Conservation (phyloP, 2,113 vertebrate species). For the Hepsetus odoe region DNA sequence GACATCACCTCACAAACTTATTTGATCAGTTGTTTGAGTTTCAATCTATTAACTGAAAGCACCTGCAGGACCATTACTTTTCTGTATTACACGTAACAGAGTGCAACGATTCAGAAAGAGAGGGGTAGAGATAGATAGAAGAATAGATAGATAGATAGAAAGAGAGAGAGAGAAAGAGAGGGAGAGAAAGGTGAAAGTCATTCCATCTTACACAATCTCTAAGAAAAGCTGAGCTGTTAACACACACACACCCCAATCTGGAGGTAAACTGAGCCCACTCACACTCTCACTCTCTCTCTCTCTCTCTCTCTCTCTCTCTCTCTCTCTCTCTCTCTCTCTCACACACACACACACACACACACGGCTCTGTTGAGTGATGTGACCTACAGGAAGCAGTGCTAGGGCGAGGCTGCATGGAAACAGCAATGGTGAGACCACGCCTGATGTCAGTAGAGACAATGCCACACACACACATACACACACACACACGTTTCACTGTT, state of each 20-base stretch:
- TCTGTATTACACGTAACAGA: too few species aligned
- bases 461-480: constrained; percentile 16
- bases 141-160: not conserved
- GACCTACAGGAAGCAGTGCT: constrained; percentile 32
- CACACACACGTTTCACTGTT: constrained; percentile 35
- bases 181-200: not conserved
- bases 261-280: constrained; percentile 52
- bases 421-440: constrained; percentile 19
- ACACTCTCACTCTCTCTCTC: not conserved
- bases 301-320: not conserved
- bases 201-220: constrained; percentile 35
- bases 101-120: not conserved
- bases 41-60: too few species aligned
- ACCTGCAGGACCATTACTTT: too few species aligned
- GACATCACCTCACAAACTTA: too few species aligned
- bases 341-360: constrained; percentile 52
- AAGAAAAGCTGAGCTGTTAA: constrained; percentile 26
- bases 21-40: too few species aligned
- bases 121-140: not conserved
- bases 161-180: not conserved
- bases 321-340: not conserved
- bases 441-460: constrained; percentile 21
- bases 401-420: constrained; percentile 27
- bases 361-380: constrained; percentile 37
- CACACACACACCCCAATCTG: not conserved